These are phyloP conservation scores for Callipepla californica DNA, from an alignment of 2,113 vertebrate genomes.

Conservation along the genomic window DNA sequence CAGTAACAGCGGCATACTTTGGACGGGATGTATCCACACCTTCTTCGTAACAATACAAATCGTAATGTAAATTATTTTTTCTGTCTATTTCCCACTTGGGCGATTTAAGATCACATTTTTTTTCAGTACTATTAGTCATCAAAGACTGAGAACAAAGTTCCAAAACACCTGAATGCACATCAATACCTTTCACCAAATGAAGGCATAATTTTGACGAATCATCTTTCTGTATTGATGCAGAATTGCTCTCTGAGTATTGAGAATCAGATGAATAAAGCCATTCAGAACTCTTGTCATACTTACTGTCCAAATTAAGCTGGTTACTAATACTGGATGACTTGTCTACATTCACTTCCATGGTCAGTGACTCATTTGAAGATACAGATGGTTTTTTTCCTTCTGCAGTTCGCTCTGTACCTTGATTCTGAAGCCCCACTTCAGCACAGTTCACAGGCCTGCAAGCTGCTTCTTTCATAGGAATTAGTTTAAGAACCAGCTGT, in stretches of 20 bases:
- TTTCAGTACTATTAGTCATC: slow-evolving; percentile 7
- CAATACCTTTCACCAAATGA: slow-evolving; percentile 34
- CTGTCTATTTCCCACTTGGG: slow-evolving; percentile 7
- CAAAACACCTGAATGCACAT: slow-evolving; percentile 29
- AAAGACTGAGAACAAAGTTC: slow-evolving; percentile 58
- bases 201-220: slow-evolving; percentile 48
- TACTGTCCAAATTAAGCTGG: slow-evolving; percentile 3
- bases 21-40: neutral
- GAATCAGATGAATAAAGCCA: slow-evolving; percentile 55
- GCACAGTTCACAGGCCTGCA: neutral
- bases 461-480: slow-evolving; percentile 79
- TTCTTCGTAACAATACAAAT: neutral
- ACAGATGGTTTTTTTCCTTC: neutral
- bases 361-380: slow-evolving; percentile 19
- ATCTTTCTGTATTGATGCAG: neutral
- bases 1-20: slow-evolving; percentile 10
- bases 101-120: slow-evolving; percentile 20
- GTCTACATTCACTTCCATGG: slow-evolving; percentile 31
- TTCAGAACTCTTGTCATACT: slow-evolving; percentile 30
- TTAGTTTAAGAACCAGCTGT: slow-evolving; percentile 89
- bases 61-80: slow-evolving; percentile 1
- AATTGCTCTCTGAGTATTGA: slow-evolving; percentile 19
- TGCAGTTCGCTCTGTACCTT: neutral
- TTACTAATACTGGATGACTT: slow-evolving; percentile 30
- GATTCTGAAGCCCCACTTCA: neutral